Evolutionary conservation across 2,113 vertebrate species (phyloP).

Genomic region (Poecilia latipinna): DNA sequence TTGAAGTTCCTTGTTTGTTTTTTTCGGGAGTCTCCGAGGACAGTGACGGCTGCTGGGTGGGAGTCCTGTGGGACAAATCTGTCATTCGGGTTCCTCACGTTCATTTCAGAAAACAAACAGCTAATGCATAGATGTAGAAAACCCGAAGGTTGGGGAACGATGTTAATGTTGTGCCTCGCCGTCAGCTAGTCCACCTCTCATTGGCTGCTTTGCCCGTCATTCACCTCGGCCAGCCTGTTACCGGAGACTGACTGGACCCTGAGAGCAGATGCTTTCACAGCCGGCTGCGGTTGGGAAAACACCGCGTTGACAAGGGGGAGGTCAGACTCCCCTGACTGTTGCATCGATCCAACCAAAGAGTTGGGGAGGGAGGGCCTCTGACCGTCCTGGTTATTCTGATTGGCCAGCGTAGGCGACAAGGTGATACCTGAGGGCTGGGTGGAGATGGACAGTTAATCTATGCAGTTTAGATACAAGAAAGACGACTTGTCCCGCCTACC

Average conservation of each 20-base stretch:
- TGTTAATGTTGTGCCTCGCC: not conserved
- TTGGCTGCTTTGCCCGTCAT: conserved; percentile 50
- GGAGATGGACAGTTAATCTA: conserved; percentile 70
- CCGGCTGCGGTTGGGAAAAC: conserved; percentile 4
- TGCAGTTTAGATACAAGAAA: conserved; percentile 77
- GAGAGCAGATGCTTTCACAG: conserved; percentile 3
- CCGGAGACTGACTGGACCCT: not conserved
- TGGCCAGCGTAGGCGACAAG: conserved; percentile 7
- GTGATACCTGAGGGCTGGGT: conserved; percentile 35
- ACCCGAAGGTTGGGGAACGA: not conserved
- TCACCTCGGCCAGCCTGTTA: conserved; percentile 46
- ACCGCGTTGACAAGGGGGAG: not conserved
- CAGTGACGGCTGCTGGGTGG: conserved; percentile 59
- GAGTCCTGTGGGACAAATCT: conserved; percentile 37
- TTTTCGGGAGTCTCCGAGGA: conserved; percentile 70
- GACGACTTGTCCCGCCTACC: conserved; percentile 55
- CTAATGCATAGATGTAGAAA: not conserved
- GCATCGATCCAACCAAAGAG: conserved; percentile 55
- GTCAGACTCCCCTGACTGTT: conserved; percentile 34
- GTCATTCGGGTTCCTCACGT: not conserved
- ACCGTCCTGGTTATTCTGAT: conserved; percentile 24
- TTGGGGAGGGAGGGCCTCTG: conserved; percentile 22
- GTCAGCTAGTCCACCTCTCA: conserved; percentile 35
- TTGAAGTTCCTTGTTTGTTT: conserved; percentile 68
- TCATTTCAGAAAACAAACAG: not conserved